Conservation (phyloP, 2,113 vertebrate genomes). For the Talpa occidentalis region DNA sequence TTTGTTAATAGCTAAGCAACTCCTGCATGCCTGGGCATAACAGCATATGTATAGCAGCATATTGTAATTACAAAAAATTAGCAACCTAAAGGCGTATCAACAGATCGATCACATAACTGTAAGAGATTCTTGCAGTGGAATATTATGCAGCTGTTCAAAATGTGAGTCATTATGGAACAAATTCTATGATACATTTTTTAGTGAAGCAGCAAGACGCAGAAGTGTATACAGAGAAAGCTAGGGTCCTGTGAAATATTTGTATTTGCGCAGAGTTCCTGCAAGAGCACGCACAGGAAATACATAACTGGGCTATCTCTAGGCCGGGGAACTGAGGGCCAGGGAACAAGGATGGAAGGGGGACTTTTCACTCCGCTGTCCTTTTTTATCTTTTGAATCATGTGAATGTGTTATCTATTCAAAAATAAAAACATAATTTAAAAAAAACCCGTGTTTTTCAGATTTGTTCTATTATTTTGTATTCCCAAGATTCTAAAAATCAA, state of each 20-base stretch:
- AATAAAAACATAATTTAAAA: constrained; percentile 43
- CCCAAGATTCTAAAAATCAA: constrained; percentile 14
- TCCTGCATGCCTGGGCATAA: background rate
- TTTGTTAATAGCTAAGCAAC: background rate
- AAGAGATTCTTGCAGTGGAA: background rate
- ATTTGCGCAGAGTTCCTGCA: background rate
- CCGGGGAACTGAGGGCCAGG: background rate
- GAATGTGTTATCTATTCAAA: constrained; percentile 53
- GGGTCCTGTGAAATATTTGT: background rate
- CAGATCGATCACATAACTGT: background rate
- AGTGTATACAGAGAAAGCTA: background rate
- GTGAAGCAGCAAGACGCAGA: background rate
- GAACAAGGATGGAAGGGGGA: background rate
- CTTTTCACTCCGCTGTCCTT: background rate
- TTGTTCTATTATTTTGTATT: constrained; percentile 26
- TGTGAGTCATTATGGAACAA: background rate
- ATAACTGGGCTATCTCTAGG: background rate
- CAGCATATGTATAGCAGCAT: background rate
- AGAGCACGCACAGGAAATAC: background rate
- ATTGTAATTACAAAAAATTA: constrained; percentile 8
- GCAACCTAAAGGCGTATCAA: background rate
- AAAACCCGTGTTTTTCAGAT: constrained; percentile 42
- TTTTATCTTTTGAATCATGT: constrained; percentile 34
- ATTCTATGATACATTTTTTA: background rate
- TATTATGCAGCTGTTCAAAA: constrained; percentile 61